A percentile compares a stretch with the other conserved stretches of the same genome.
Conservation (phyloP, 1,140 invertebrate genomes). For the Saccostrea cuccullata region DNA sequence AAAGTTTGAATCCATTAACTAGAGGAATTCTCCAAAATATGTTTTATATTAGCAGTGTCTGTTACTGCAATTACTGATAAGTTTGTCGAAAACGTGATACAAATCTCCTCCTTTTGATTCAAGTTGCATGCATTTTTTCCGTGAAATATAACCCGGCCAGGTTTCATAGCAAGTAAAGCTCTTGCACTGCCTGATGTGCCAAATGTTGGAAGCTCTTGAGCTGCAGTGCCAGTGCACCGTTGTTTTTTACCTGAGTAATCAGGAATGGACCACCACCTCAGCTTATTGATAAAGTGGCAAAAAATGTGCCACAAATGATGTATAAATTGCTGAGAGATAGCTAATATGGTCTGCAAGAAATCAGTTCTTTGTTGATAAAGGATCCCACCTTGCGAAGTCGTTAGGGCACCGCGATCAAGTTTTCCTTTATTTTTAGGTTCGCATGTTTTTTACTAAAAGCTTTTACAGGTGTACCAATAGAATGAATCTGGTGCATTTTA, state of each 20-base stretch:
- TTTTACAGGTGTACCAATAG: conserved; percentile 16
- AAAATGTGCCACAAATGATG: conserved; percentile 15
- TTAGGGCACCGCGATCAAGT: conserved; percentile 14
- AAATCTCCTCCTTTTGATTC: conserved; percentile 31
- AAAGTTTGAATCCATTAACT: conserved; percentile 28
- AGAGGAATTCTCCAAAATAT: conserved; percentile 24
- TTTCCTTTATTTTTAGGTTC: background rate
- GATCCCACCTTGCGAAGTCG: conserved; percentile 11
- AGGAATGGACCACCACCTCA: conserved; percentile 18
- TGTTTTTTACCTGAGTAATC: conserved; percentile 35
- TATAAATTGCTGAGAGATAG: conserved; percentile 34
- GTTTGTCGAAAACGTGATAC: conserved; percentile 32
- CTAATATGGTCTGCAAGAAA: conserved; percentile 35
- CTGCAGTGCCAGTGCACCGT: conserved; percentile 1
- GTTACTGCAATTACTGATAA: conserved; percentile 34
- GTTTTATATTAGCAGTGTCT: conserved; percentile 36
- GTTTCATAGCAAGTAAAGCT: conserved; percentile 2
- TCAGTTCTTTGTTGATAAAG: conserved; percentile 21
- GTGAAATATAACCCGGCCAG: conserved; percentile 11
- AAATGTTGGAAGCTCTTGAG: background rate
- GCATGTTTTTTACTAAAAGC: conserved; percentile 22
- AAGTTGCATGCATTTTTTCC: conserved; percentile 30
- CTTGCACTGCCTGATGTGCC: conserved; percentile 11
- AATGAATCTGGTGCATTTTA: conserved; percentile 29
- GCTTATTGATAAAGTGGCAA: conserved; percentile 37